Percentiles rank a stretch among this genome's conserved stretches.
These are phyloP conservation scores for Pipistrellus nathusii DNA, from an alignment of 2,797 vertebrate genomes.

Conservation along the genomic window DNA sequence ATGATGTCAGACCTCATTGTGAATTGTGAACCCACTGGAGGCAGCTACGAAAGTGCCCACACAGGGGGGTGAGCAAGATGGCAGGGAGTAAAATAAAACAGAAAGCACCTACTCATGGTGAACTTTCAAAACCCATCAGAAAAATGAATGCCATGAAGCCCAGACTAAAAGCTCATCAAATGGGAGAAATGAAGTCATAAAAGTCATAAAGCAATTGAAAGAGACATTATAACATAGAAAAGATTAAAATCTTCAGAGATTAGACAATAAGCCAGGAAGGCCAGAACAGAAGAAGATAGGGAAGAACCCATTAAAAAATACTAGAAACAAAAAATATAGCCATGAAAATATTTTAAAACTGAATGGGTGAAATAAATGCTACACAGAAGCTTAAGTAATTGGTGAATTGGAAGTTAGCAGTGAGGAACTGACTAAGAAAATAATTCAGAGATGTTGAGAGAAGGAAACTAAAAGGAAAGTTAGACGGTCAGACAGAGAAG, in stretches of 20 bases:
- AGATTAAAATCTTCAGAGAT: not conserved
- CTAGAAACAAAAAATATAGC: not conserved
- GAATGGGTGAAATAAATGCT: not conserved
- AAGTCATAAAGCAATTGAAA: not conserved
- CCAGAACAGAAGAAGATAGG: not conserved
- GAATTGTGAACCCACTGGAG: not conserved
- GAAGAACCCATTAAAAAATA: not conserved
- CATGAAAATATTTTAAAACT: not conserved
- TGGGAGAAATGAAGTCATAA: not conserved
- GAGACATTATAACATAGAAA: not conserved
- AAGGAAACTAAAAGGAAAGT: not conserved
- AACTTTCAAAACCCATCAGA: not conserved
- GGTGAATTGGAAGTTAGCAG: not conserved
- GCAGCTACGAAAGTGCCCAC: too few relatives aligned
- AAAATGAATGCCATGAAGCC: not conserved
- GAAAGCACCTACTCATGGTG: not conserved
- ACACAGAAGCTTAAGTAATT: not conserved
- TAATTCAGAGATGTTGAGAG: slow-evolving; percentile 11
- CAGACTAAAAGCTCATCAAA: not conserved
- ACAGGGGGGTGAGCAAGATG: not conserved
- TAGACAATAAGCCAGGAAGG: not conserved
- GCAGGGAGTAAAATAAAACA: not conserved
- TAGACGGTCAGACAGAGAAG: not conserved
- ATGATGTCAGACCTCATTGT: not conserved
- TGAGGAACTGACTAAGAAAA: slow-evolving; percentile 7